A percentile compares a stretch with the other conserved stretches of the same genome.
phyloP scores from a whole-genome alignment of 2,797 vertebrate genomes.

The Poliocrania exsul region DNA sequence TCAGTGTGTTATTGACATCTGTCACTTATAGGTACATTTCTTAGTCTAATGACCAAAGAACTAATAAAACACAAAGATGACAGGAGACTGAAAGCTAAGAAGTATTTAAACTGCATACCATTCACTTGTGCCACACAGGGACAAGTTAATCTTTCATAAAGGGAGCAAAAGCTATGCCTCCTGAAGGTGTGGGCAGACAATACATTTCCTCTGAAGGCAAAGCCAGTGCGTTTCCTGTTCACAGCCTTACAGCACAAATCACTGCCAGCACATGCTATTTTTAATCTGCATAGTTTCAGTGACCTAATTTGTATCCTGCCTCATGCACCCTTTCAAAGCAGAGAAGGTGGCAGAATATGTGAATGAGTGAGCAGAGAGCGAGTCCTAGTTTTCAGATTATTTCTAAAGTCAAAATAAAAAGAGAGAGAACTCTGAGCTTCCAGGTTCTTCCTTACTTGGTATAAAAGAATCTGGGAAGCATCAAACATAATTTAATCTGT shows the following conservation, averaged over 20 bases:
- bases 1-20: neutral
- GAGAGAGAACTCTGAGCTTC: neutral
- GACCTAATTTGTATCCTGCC: constrained; percentile 35
- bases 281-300: constrained; percentile 13
- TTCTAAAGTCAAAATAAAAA: neutral
- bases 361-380: neutral
- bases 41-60: neutral
- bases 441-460: neutral
- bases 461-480: neutral
- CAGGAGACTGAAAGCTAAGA: neutral
- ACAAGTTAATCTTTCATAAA: neutral
- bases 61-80: neutral
- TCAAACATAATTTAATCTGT: neutral
- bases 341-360: neutral
- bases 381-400: neutral
- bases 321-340: neutral
- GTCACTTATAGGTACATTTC: neutral
- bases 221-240: constrained; percentile 5
- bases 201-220: constrained; percentile 9
- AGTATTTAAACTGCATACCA: neutral
- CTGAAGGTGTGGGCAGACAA: constrained; percentile 16
- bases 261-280: constrained; percentile 5
- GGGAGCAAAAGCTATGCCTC: neutral
- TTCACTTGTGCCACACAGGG: neutral
- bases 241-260: neutral